Base-by-base conservation (phyloP, 2,113 vertebrate genomes). In the Psephotus haematonotus region DNA sequence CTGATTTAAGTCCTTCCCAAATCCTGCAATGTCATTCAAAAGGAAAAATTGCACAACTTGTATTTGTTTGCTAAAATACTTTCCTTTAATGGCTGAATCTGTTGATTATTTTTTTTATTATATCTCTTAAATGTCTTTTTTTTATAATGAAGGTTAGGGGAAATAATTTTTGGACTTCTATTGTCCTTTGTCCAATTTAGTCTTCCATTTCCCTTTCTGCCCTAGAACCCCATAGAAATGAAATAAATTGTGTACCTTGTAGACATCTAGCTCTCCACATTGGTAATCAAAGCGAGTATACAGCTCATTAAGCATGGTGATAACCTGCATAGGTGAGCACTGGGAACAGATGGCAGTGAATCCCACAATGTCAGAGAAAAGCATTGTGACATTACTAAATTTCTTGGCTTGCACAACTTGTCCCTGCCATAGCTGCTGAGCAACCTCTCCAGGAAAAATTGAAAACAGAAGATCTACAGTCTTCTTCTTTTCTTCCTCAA, bases 341-440 rank as follows among this genome's bases (percentile, higher is more conserved):
- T 97, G 98, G 8, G 99, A 99, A 96, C 99, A 99, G 95, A 99
- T 99, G 70, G 99, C 99, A 1, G 99, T 99, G 98, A 99, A 99
- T 82, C 99, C 99, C 88, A 99, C 99, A 22, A 99, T 98, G 97
- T 99, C 99, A 10, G 99, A 99, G 98, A 99, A 99, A 68, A 99
- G 98, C 99, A 99, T 99, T 11, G 99, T 99, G 92, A 99, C 99
- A 3, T 98, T 97, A 77, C 97, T 98, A 95, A 99, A 99, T 98
- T 99, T 99, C 98, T 99, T 99, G 93, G 99, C 99, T 95, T 99
- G 98, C 27, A 99, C 99, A 0, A 98, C 98, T 50, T 99, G 99
- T 37, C 99, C 99, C 92, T 99, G 99, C 99, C 99, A 99, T 81
- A 99, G 98, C 97, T 99, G 99, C 97, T 99, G 99, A 1, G 99